Base-by-base conservation (phyloP, 2,797 vertebrate species). In the Xenentodon cancila region DNA sequence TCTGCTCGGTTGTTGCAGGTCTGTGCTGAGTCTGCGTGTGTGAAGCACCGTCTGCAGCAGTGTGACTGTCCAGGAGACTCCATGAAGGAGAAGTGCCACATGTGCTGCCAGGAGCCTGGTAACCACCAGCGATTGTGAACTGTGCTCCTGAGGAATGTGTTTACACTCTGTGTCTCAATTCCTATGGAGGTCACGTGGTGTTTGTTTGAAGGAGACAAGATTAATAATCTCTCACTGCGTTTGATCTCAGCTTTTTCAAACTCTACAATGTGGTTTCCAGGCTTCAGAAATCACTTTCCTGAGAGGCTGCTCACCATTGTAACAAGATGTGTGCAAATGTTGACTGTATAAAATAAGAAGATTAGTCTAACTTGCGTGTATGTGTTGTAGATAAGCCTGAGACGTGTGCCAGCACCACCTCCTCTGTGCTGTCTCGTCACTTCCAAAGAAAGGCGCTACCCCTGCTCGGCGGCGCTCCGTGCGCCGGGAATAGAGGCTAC, bases 101-200 rank as follows among this genome's bases (percentile, higher is more conserved):
- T 95, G 84, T 95, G 93, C 90, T 95, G 94, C 86, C 93, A 94
- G 75, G 71, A 93, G 75, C 89, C 77, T 20, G 93, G 93, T 95
- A 93, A 91, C 74, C 71, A 60, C 30, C 9, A 50, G 5, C 37
- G 45, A n/a, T 45, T 51, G 32, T 49, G 21, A 64, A 68, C 44
- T 57, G 34, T 13, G 8, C 53, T 21, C 55, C 70, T 8, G 25
- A 73, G 59, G 70, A 82, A 85, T 73, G 59, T 81, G 81, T 90
- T 88, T 83, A 87, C 73, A 20, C 13, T 66, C 37, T 58, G 22
- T 68, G 59, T 68, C 66, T 88, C 59, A 70, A 55, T 83, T 73
- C 80, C 64, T 37, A 18, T 34, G 56, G 59, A 58, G 50, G 72
- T 48, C 44, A 20, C 13, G 4, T 1, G 19, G n/a, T 64, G 37